Base-by-base conservation (phyloP, 2,888 invertebrate species). In the Ormyrus thymus region DNA sequence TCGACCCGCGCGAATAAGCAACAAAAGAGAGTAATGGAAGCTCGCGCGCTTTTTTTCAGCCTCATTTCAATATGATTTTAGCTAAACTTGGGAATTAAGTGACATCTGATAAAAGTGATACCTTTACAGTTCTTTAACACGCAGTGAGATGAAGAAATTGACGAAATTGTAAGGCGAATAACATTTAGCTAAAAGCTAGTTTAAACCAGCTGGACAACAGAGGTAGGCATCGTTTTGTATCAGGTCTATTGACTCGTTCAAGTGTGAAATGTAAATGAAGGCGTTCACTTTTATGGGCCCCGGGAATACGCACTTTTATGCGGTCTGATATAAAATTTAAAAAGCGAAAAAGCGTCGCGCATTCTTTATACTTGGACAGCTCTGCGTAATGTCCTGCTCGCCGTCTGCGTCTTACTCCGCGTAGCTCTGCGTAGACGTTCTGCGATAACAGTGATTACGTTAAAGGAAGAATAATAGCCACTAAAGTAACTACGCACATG, bases 381-480 rank as follows among this genome's bases (percentile, higher is more conserved):
- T 7, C 29, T 15, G 11, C 51, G 15, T n/a, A 29, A n/a, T 56
- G 8, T 29, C 59, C 11, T 8, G 6, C 55, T 76, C 56, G n/a
- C 45, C 3, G 29, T 29, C 6, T 46, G 0, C 55, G 3, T 29
- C 29, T 29, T 29, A 29, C 3, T 29, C 29, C 2, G 29, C 3
- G 29, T 29, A 29, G 0, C 10, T 13, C 50, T 50, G 6, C 7
- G 6, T 51, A 72, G 8, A 66, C 45, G 45, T 62, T 62, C 68
- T 13, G 10, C 64, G 74, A 79, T 75, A 79, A 71, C 71, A 73
- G 75, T 71, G 79, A 79, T 79, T 71, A 75, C 61, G 58, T 74
- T 75, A 65, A 79, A 79, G 79, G 64, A 79, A 75, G 79, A 79
- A 79, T 79, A 79, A 79, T 79, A 75, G 75, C 55, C 79, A 59